Evolutionary conservation across 2,113 vertebrate genomes (phyloP), one percentile per base, ranked within the genome.

Genomic region (Perca flavescens): DNA sequence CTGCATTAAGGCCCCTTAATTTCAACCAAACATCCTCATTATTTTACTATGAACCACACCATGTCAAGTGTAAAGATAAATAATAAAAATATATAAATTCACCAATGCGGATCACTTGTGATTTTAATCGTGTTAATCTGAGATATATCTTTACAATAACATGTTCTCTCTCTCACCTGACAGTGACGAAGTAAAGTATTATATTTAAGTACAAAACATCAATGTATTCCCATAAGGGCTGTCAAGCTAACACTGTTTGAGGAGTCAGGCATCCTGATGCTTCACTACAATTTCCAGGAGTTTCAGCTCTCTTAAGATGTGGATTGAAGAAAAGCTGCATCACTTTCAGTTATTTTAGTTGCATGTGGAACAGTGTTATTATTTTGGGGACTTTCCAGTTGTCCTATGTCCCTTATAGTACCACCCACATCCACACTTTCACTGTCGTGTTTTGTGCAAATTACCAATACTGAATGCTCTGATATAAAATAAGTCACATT

Each of bases 161-260:
- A 31, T 72, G 40, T 64, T 40, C 31, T 74, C 34, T 16, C 60
- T 50, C 43, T 80, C 57, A 63, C 62, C 53, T 76, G 83, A 85
- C 43, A 74, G 53, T 64, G 75, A 58, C 16, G 8, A 49, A 83
- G 73, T 54, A 77, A 83, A 70, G 15, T 31, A n/a, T 78, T 68
- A 5, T 1, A 49, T 80, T 61, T 68, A 73, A 61, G 54, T 17
- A n/a, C 40, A 52, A 72, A 72, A 83, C 69, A 70, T 70, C 21
- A 70, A 36, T 14, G 61, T 50, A 60, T 75, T 71, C 53, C 71
- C 77, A 84, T 36, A 69, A 83, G 69, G 57, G 47, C 71, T 80
- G 65, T 77, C 34, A 61, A 74, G 47, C 0, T 22, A 83, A 77
- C 6, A 17, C 76, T 49, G 80, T 80, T 69, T 53, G 52, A 74